These are phyloP conservation scores for Aethes cnicana DNA, from an alignment of 2,888 invertebrate genomes.

Conservation along the genomic window DNA sequence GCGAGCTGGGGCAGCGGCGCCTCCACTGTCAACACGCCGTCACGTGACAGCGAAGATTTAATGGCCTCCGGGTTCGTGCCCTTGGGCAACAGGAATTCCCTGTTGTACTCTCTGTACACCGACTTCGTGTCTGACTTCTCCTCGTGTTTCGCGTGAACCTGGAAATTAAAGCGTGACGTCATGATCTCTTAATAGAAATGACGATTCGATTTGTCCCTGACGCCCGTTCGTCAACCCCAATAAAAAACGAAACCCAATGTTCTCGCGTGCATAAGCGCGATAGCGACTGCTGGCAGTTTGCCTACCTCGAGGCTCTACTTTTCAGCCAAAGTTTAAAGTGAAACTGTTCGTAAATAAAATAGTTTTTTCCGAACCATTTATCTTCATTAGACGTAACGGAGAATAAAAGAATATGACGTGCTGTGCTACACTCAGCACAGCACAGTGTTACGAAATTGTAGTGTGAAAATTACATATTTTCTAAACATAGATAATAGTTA, in stretches of 20 bases:
- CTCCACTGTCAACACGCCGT: slow-evolving; percentile 97
- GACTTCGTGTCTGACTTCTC: slow-evolving; percentile 98
- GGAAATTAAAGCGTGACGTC: slow-evolving; percentile 50
- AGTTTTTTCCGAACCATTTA: slow-evolving; percentile 52
- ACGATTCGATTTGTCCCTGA: slow-evolving; percentile 18
- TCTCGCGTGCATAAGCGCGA: slow-evolving; percentile 45
- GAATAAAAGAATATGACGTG: slow-evolving; percentile 30
- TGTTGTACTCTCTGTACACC: slow-evolving; percentile 98
- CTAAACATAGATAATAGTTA: background rate
- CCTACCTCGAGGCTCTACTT: slow-evolving; percentile 48
- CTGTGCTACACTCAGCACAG: too few species aligned
- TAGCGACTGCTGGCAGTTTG: slow-evolving; percentile 58
- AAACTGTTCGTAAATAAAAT: slow-evolving; percentile 46
- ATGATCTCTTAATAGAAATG: slow-evolving; percentile 22
- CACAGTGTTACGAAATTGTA: slow-evolving; percentile 8
- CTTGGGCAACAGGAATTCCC: slow-evolving; percentile 97
- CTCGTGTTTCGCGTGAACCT: slow-evolving; percentile 99
- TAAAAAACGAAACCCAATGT: slow-evolving; percentile 41
- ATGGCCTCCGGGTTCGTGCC: slow-evolving; percentile 98
- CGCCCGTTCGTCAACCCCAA: slow-evolving; percentile 49
- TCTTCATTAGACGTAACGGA: slow-evolving; percentile 54
- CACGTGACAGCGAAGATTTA: slow-evolving; percentile 97
- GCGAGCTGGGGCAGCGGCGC: slow-evolving; percentile 96
- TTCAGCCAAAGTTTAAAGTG: slow-evolving; percentile 49
- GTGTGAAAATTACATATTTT: slow-evolving; percentile 1